phyloP scores from a whole-genome alignment of 2,797 vertebrate species.

The Sparus aurata region DNA sequence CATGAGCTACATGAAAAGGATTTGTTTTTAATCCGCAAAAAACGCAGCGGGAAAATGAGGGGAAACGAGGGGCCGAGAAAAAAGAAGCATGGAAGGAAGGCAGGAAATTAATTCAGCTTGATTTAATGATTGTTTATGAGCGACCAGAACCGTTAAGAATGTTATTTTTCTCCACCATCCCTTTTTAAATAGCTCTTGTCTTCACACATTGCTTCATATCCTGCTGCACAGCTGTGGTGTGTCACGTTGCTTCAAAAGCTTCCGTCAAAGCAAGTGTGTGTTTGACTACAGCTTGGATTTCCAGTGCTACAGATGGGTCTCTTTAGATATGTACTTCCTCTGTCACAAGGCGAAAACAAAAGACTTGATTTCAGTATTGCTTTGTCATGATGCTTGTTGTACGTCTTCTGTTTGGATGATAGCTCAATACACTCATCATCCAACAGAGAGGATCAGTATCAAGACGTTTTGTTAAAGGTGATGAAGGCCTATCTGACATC shows the following conservation, averaged over 20 bases:
- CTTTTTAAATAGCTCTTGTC: slow-evolving; percentile 35
- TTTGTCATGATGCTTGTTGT: neutral
- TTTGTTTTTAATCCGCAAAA: slow-evolving; percentile 47
- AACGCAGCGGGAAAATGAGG: slow-evolving; percentile 14
- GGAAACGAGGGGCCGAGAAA: neutral
- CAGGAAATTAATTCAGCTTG: slow-evolving; percentile 50
- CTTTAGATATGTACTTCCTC: slow-evolving; percentile 3
- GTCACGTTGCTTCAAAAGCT: slow-evolving; percentile 35
- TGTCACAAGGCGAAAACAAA: slow-evolving; percentile 1
- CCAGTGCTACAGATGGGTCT: slow-evolving; percentile 7
- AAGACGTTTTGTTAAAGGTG: slow-evolving; percentile 11
- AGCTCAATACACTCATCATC: slow-evolving; percentile 10
- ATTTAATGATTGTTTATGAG: slow-evolving; percentile 51
- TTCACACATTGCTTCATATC: slow-evolving; percentile 40
- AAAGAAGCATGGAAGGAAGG: neutral
- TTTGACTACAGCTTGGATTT: slow-evolving; percentile 8
- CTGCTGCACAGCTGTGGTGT: slow-evolving; percentile 56
- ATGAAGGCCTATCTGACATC: slow-evolving; percentile 3
- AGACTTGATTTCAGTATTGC: slow-evolving; percentile 25
- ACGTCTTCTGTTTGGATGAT: slow-evolving; percentile 20
- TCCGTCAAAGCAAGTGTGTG: slow-evolving; percentile 19
- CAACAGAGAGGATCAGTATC: neutral
- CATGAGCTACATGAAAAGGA: neutral
- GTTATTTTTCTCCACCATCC: slow-evolving; percentile 24
- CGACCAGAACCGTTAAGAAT: slow-evolving; percentile 29